Conservation (phyloP, 2,888 invertebrate genomes). For the Mycalesis mineus region DNA sequence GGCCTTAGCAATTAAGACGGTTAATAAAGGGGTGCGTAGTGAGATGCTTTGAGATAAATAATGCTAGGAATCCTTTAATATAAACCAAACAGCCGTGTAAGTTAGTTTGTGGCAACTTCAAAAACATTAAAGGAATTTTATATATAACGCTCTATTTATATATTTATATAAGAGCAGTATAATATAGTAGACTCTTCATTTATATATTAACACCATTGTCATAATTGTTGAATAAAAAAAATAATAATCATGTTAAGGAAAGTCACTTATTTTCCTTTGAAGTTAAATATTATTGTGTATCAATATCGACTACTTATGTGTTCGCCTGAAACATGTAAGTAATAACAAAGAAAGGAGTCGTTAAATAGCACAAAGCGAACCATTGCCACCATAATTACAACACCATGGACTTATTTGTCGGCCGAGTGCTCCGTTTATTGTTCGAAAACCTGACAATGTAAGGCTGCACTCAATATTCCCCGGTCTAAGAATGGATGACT, state of each 20-base stretch:
- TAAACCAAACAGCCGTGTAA: slow-evolving; percentile 56
- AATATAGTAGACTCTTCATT: no score
- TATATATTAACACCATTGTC: no score
- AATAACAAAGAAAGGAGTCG: slow-evolving; percentile 48
- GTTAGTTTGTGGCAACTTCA: slow-evolving; percentile 16
- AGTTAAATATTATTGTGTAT: slow-evolving; percentile 15
- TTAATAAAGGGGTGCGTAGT: slow-evolving; percentile 73
- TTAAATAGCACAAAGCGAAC: slow-evolving; percentile 45
- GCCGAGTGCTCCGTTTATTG: slow-evolving; percentile 43
- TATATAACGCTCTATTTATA: not conserved
- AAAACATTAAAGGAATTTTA: slow-evolving; percentile 4
- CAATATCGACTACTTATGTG: slow-evolving; percentile 34
- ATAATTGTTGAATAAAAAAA: no score
- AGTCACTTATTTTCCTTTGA: slow-evolving; percentile 3
- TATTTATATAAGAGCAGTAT: no score
- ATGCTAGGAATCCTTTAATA: slow-evolving; percentile 73
- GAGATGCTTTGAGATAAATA: slow-evolving; percentile 70
- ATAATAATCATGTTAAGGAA: not conserved
- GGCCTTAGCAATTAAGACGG: slow-evolving; percentile 74
- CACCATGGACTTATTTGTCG: slow-evolving; percentile 52
- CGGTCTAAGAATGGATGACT: slow-evolving; percentile 59
- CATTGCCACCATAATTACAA: slow-evolving; percentile 48
- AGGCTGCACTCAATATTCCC: slow-evolving; percentile 42
- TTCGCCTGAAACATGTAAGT: slow-evolving; percentile 42
- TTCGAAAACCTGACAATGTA: slow-evolving; percentile 50